Evolutionary conservation across 2,888 invertebrate genomes (phyloP).

Genomic region (Agapostemon virescens): DNA sequence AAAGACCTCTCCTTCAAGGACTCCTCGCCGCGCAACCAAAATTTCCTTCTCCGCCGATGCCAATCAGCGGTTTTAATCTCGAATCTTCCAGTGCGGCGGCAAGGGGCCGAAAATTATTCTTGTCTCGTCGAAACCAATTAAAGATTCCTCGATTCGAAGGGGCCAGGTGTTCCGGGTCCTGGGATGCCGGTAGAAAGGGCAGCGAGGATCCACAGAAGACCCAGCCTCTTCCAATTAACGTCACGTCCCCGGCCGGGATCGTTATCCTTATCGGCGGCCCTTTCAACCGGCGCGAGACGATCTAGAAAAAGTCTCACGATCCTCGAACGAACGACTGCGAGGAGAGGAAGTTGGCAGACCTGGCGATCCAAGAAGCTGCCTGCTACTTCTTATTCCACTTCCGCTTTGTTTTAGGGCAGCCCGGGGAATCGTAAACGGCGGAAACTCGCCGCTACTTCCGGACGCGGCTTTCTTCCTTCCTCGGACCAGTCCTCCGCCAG

Average conservation of each 20-base stretch:
- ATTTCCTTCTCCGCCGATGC: not conserved
- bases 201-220: not conserved
- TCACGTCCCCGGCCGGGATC: conserved; percentile 53
- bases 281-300: conserved; percentile 30
- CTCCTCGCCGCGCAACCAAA: not conserved
- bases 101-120: conserved; percentile 33
- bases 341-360: conserved; percentile 20
- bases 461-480: conserved; percentile 35
- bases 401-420: conserved; percentile 61
- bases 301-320: conserved; percentile 53
- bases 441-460: conserved; percentile 52
- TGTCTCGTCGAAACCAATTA: conserved; percentile 49
- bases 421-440: conserved; percentile 62
- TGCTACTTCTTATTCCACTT: conserved; percentile 61
- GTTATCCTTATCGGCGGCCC: conserved; percentile 56
- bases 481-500: conserved; percentile 46
- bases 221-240: conserved; percentile 54
- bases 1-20: not conserved
- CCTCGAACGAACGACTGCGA: conserved; percentile 19
- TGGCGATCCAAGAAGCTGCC: conserved; percentile 5
- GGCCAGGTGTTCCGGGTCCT: conserved; percentile 10
- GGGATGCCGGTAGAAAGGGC: conserved; percentile 9
- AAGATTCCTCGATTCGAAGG: conserved; percentile 42
- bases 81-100: not conserved
- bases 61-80: conserved; percentile 32